Percentiles rank a stretch among this genome's conserved stretches.
These are phyloP conservation scores for Zalophus californianus DNA, from an alignment of 2,797 vertebrate species.

Conservation along the genomic window DNA sequence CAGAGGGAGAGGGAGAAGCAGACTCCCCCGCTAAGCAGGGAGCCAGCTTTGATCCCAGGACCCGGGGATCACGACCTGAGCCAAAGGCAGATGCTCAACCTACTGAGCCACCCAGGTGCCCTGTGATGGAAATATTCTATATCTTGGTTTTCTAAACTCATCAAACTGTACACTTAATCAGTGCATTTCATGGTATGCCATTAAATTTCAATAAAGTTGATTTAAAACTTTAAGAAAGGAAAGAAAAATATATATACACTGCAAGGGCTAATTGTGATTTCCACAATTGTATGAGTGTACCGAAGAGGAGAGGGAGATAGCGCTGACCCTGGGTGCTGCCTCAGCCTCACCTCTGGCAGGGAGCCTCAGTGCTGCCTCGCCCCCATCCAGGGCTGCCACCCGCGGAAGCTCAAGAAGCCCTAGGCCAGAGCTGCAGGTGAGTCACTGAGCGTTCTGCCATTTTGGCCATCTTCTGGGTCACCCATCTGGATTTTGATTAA, in stretches of 20 bases:
- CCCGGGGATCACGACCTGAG: not conserved
- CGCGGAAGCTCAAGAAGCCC: not conserved
- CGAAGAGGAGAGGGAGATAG: not conserved
- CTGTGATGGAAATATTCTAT: too few species aligned
- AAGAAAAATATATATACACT: not conserved
- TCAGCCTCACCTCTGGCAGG: rapidly evolving
- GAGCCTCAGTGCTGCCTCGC: not conserved
- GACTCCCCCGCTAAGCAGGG: not conserved
- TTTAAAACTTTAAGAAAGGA: not conserved
- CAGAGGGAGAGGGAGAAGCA: not conserved
- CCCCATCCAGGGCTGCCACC: rapidly evolving
- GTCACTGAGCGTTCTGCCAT: not conserved
- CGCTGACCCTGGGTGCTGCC: too few species aligned
- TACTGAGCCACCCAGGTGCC: not conserved
- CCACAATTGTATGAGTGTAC: not conserved
- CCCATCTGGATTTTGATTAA: too few species aligned
- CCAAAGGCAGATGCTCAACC: not conserved
- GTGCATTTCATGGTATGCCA: not conserved
- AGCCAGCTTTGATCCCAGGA: not conserved
- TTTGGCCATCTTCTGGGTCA: not conserved
- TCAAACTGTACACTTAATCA: not conserved
- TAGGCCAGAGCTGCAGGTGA: not conserved
- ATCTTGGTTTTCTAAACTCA: not conserved
- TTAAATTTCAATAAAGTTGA: not conserved
- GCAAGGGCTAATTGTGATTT: not conserved